phyloP scores from a whole-genome alignment of 2,113 vertebrate genomes.

The Brachyistius frenatus region DNA sequence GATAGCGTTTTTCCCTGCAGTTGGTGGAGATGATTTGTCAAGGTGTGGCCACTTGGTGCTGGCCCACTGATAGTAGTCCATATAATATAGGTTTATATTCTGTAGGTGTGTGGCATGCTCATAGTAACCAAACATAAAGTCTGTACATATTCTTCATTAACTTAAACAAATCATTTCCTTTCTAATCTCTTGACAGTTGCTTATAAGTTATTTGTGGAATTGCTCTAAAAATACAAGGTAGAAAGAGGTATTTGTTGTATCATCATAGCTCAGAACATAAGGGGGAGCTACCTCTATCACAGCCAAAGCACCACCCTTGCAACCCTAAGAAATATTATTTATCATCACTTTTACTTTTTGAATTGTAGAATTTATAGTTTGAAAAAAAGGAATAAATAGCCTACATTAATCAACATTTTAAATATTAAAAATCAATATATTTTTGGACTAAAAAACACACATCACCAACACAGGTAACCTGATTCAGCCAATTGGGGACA shows the following conservation, averaged over 20 bases:
- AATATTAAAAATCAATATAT: no score
- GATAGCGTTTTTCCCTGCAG: slow-evolving; percentile 13
- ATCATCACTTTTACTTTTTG: no score
- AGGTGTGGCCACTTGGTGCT: neutral
- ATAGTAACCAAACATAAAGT: neutral
- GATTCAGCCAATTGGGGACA: no score
- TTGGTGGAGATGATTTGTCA: slow-evolving; percentile 15
- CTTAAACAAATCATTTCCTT: neutral
- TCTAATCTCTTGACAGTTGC: neutral
- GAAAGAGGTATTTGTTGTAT: neutral
- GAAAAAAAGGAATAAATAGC: no score
- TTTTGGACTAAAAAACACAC: no score
- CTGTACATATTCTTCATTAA: neutral
- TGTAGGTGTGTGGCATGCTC: neutral
- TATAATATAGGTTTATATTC: neutral
- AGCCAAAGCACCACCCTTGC: no score
- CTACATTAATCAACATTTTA: no score
- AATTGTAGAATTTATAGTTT: no score
- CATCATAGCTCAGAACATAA: neutral
- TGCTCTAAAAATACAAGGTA: neutral
- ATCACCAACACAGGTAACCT: no score
- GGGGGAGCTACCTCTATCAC: no score
- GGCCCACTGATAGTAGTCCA: neutral
- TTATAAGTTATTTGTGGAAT: neutral
- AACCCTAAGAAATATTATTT: no score